phyloP scores from a whole-genome alignment of 2,888 invertebrate species.

The Gisinianus flammeolus region DNA sequence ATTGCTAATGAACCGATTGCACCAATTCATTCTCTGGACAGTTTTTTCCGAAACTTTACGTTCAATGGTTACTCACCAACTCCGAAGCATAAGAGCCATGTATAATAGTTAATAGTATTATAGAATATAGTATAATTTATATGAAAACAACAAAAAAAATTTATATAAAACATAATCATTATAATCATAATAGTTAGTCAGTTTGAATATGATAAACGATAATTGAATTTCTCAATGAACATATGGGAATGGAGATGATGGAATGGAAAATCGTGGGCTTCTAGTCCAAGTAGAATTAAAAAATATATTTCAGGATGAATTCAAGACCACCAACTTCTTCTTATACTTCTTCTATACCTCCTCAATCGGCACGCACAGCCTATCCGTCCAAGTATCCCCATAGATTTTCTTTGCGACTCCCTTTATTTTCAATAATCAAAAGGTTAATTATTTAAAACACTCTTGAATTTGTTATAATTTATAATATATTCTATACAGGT shows the following conservation, averaged over 20 bases:
- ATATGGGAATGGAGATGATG: too few relatives aligned
- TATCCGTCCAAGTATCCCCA: constrained; percentile 55
- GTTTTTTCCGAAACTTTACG: constrained; percentile 52
- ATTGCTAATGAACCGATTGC: constrained; percentile 49
- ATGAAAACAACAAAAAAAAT: too few relatives aligned
- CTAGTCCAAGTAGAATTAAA: too few relatives aligned
- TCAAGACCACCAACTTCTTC: too few relatives aligned
- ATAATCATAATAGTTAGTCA: too few relatives aligned
- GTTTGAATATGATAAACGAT: too few relatives aligned
- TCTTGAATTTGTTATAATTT: not conserved
- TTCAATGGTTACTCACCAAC: constrained; percentile 39
- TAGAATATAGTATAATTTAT: too few relatives aligned
- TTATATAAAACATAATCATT: too few relatives aligned
- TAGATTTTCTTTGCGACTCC: constrained; percentile 56
- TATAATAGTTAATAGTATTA: not conserved
- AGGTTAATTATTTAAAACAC: not conserved
- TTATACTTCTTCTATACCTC: constrained; percentile 4
- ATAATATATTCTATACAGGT: not conserved
- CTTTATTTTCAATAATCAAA: constrained; percentile 35
- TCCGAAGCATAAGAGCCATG: constrained; percentile 18
- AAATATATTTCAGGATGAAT: too few relatives aligned
- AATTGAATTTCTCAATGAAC: too few relatives aligned
- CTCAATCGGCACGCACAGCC: constrained; percentile 46
- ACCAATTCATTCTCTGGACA: constrained; percentile 51
- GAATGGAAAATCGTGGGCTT: too few relatives aligned